Evolutionary conservation across 2,797 vertebrate genomes (phyloP), one percentile per base, ranked within the genome.

Genomic region (Gallinago solitaria): DNA sequence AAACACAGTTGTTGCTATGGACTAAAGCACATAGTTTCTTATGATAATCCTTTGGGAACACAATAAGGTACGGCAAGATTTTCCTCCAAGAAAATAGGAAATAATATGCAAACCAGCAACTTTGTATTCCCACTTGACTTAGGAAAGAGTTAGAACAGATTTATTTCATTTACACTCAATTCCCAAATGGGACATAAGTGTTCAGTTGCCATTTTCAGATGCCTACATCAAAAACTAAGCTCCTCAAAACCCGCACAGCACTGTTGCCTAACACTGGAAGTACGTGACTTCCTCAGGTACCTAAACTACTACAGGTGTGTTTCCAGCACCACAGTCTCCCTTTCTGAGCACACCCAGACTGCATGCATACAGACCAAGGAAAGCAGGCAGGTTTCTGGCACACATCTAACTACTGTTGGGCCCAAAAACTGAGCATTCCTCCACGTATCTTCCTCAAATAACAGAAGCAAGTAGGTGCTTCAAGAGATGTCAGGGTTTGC

Each of bases 361-460:
- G 30, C 9, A 30, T 0, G 4, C 2, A 1, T 2, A 48, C 37
- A 28, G n/a, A 18, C 16, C 2, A 1, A 35, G 73, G 27, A 3
- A 69, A 50, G 64, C n/a, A 51, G 63, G 48, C 23, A 83, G 13
- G 9, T 5, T 86, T 83, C 17, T 41, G 51, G 50, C 35, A 68
- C 20, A 33, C n/a, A 15, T 23, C 21, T n/a, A 48, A 33, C 28
- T 35, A 23, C 32, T 32, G 32, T 4, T 21, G 45, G 43, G 16
- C 48, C 86, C 57, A 70, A 30, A 74, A 39, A 67, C 3, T 28
- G 24, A 18, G 9, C 8, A n/a, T 60, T 83, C 28, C 14, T 83
- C 12, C 32, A 16, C 4, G 11, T 19, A 16, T 0, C 0, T 41
- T 81, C 33, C 16, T n/a, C n/a, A 74, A 80, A 57, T 19, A 3